Percentiles rank a stretch among this genome's conserved stretches.
phyloP scores from a whole-genome alignment of 2,888 invertebrate species.

The Lasioglossum oenotherae region DNA sequence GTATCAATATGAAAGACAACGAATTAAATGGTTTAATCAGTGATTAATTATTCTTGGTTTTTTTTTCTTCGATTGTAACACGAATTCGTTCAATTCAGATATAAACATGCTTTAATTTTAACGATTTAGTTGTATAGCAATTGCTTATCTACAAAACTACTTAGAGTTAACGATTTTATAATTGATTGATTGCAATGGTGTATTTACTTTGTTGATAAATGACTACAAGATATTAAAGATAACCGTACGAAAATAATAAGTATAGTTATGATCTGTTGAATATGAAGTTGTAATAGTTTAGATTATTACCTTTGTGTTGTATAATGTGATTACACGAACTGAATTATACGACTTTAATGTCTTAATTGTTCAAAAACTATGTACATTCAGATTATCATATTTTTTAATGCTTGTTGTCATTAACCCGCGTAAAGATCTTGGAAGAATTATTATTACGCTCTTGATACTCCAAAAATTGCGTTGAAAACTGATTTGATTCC shows the following conservation, averaged over 20 bases:
- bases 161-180: too few relatives aligned
- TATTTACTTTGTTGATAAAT: too few relatives aligned
- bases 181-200: too few relatives aligned
- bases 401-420: too few relatives aligned
- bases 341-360: neutral
- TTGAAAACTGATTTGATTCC: neutral
- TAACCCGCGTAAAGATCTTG: neutral
- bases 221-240: too few relatives aligned
- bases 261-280: neutral
- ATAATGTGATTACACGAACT: neutral
- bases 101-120: neutral
- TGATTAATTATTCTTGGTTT: neutral
- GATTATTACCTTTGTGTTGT: neutral
- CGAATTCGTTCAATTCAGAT: neutral
- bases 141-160: too few relatives aligned
- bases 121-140: neutral
- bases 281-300: neutral
- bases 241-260: neutral
- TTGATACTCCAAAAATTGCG: neutral
- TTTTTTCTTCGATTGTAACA: neutral
- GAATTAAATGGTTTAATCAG: neutral
- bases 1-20: neutral
- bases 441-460: neutral
- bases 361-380: neutral
- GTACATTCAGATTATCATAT: neutral